Evolutionary conservation across 2,888 invertebrate genomes (phyloP), one percentile per base, ranked within the genome.

Genomic region (Coremacera marginata): DNA sequence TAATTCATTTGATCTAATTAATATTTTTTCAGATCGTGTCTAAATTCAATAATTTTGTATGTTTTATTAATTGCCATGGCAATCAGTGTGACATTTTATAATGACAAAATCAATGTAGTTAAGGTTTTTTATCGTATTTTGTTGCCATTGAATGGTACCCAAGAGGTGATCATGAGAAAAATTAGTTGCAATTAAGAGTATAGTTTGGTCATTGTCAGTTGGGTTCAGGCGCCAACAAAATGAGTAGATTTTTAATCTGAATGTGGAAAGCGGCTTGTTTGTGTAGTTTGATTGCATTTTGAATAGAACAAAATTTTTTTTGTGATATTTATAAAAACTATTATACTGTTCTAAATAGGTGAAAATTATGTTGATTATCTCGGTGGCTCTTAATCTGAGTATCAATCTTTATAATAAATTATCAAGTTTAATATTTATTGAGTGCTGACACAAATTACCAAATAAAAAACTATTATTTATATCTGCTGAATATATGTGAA

Each of bases 51-150:
- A 84, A 84, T 84, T 84, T 83, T 81, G 81, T 81, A 82, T 82
- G 82, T 80, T 80, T 85, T 84, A 85, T 85, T 85, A 85, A 85
- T 85, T 85, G 85, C 79, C 80, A 80, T 81, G 81, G 83, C 84
- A 85, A 84, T 85, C 84, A 84, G 82, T 84, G 84, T 82, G 84
- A 84, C 85, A 85, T 84, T 78, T 81, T 83, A 83, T n/a, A 73
- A 73, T 51, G 49, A 16, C 27, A 60, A 60, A 60, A 22, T 27
- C 27, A 27, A 60, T 60, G 25, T 60, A 16, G 16, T 22, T 27
- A 27, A 25, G 25, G 11, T 60, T 22, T 22, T 60, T 3, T 60
- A 27, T 25, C 25, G 11, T 27, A 27, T 27, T 27, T 27, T 27
- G 3, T 44, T 44, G 44, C 44, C 11, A 44, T 44, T 44, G 44